These are phyloP conservation scores for Liodrosophila aerea DNA, from an alignment of 2,888 invertebrate genomes.

Conservation along the genomic window DNA sequence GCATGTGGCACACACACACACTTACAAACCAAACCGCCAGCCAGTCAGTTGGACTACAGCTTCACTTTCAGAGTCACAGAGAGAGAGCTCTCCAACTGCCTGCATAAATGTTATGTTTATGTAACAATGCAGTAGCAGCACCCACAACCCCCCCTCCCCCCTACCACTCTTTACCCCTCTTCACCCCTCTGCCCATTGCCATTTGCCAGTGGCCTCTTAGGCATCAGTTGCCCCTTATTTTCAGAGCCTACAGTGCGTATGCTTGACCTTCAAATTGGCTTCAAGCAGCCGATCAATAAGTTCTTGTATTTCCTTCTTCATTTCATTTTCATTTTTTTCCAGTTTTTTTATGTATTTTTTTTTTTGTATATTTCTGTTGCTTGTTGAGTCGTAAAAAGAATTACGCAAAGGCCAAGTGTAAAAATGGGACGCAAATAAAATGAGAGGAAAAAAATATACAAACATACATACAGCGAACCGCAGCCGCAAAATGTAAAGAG, in stretches of 20 bases:
- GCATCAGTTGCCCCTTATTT: constrained; percentile 10
- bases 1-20: constrained; percentile 34
- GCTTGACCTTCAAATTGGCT: constrained; percentile 73
- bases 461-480: constrained; percentile 15
- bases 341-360: constrained; percentile 14
- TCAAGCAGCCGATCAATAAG: constrained; percentile 65
- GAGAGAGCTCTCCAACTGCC: constrained; percentile 3
- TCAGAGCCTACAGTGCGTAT: constrained; percentile 58
- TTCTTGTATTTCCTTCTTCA: constrained; percentile 51
- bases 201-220: neutral
- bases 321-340: constrained; percentile 24
- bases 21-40: too few relatives aligned
- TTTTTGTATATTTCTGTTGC: constrained; percentile 52
- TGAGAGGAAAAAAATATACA: constrained; percentile 50
- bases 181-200: neutral
- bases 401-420: constrained; percentile 65
- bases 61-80: neutral
- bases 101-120: constrained; percentile 57
- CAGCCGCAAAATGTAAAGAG: constrained; percentile 39
- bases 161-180: neutral
- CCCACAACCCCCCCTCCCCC: neutral
- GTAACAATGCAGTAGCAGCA: constrained; percentile 47
- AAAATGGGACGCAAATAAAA: constrained; percentile 69
- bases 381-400: constrained; percentile 76
- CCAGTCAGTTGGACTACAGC: constrained; percentile 15